Evolutionary conservation across 2,888 invertebrate genomes (phyloP), one percentile per base, ranked within the genome.

Genomic region (Heliconius cydno): DNA sequence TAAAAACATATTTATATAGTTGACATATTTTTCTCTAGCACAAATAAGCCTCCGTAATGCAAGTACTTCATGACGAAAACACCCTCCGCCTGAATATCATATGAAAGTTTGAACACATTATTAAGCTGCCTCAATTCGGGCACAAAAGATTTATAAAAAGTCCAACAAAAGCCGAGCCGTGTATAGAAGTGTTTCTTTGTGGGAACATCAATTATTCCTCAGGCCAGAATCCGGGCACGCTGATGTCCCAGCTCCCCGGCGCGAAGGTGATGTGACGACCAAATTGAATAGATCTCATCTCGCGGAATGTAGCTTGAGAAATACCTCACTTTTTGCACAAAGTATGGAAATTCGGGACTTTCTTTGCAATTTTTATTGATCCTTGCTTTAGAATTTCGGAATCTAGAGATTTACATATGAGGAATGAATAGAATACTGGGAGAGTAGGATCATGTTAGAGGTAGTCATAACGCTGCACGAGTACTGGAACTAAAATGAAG

Each of bases 201-300:
- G 74, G 81, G 57, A 57, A 79, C 82, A 83, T 83, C 83, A 82
- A 83, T 83, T 82, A 83, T 81, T 81, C 79, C 65, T 41, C 67
- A 76, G 72, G 77, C 74, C 77, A 67, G 77, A 85, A 85, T 85
- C 86, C 86, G 84, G 82, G 84, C 34, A 85, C 67, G 79, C 77
- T 79, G 73, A 77, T 77, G 79, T 79, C 73, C 38, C 19, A 77
- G 76, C 65, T 72, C 79, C 79, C 73, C 73, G 78, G 34, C 57
- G 34, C 73, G 78, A 46, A 57, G 34, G 52, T 73, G 71, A 77
- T 71, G 78, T 73, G 73, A 73, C 52, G 66, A 57, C 38, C 57
- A 60, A 73, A 78, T 78, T 78, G 78, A 78, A 78, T 73, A 78
- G 78, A 65, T 52, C 38, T 73, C 72, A 67, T 78, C 65, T 78